Percentiles rank a stretch among this genome's conserved stretches.
These are phyloP conservation scores for Drosophila asahinai DNA, from an alignment of 1,140 invertebrate genomes.

Conservation along the genomic window DNA sequence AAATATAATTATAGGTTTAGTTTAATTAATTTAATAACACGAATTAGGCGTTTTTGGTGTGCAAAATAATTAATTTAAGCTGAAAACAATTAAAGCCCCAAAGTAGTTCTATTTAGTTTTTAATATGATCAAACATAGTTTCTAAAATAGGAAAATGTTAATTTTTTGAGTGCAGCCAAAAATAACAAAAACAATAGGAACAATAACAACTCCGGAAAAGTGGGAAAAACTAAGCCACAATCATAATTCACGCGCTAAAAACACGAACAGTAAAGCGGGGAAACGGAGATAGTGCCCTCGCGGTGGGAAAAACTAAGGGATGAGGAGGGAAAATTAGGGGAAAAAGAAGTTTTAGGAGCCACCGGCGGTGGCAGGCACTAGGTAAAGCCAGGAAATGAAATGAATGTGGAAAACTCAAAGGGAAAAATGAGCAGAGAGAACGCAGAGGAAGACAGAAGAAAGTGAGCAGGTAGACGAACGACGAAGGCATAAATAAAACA, in stretches of 20 bases:
- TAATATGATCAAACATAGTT: background rate
- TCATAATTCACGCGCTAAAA: slow-evolving; percentile 78
- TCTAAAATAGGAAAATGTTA: background rate
- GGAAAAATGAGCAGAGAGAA: slow-evolving; percentile 41
- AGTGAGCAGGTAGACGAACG: slow-evolving; percentile 46
- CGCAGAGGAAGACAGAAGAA: background rate
- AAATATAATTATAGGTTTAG: background rate
- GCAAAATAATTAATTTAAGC: background rate
- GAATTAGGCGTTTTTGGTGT: background rate
- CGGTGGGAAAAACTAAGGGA: slow-evolving; percentile 4
- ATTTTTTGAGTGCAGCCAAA: background rate
- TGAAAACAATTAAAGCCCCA: too few relatives aligned
- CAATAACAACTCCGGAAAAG: slow-evolving; percentile 48
- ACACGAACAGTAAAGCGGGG: slow-evolving; percentile 26
- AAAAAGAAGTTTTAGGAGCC: slow-evolving; percentile 31
- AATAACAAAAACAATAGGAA: slow-evolving; percentile 28
- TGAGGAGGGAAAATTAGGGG: slow-evolving; percentile 7
- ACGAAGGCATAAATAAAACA: slow-evolving; percentile 68
- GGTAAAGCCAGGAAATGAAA: slow-evolving; percentile 66
- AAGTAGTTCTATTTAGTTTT: background rate
- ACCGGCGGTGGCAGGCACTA: slow-evolving; percentile 35
- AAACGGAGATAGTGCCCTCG: background rate
- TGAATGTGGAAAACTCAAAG: slow-evolving; percentile 75
- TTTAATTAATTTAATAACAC: background rate
- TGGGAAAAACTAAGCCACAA: slow-evolving; percentile 72